Evolutionary conservation across 2,888 invertebrate species (phyloP).

Genomic region (Cheilosia variabilis): DNA sequence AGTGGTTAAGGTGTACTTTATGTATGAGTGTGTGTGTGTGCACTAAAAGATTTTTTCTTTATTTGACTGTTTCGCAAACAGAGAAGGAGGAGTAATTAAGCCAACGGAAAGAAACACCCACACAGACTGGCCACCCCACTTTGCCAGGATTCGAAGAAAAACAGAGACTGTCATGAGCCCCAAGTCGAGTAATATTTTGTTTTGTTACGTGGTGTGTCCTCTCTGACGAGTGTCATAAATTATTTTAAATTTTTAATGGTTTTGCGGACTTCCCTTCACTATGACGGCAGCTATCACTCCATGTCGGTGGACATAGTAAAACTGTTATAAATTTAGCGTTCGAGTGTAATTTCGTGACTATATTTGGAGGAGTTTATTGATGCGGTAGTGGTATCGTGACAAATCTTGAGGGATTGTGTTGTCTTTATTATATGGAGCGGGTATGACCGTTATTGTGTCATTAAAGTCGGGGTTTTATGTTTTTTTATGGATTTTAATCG

Average conservation of each 20-base stretch:
- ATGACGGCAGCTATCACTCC: neutral
- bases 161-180: too few species aligned
- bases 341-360: constrained; percentile 33
- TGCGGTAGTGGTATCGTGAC: constrained; percentile 41
- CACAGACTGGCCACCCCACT: neutral
- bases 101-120: constrained; percentile 36
- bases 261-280: neutral
- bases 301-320: constrained; percentile 35
- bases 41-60: constrained; percentile 18
- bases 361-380: constrained; percentile 21
- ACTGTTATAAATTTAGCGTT: constrained; percentile 42
- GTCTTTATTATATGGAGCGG: constrained; percentile 2
- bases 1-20: constrained; percentile 67
- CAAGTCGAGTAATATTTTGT: too few species aligned
- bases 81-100: constrained; percentile 60
- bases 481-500: constrained; percentile 35
- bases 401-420: constrained; percentile 38
- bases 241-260: constrained; percentile 58
- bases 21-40: neutral
- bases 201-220: neutral
- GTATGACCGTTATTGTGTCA: constrained; percentile 36
- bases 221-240: constrained; percentile 58
- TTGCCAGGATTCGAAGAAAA: too few species aligned
- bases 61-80: constrained; percentile 64
- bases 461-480: constrained; percentile 40